Conservation (phyloP, 2,888 invertebrate species). For the Bimastos eiseni region DNA sequence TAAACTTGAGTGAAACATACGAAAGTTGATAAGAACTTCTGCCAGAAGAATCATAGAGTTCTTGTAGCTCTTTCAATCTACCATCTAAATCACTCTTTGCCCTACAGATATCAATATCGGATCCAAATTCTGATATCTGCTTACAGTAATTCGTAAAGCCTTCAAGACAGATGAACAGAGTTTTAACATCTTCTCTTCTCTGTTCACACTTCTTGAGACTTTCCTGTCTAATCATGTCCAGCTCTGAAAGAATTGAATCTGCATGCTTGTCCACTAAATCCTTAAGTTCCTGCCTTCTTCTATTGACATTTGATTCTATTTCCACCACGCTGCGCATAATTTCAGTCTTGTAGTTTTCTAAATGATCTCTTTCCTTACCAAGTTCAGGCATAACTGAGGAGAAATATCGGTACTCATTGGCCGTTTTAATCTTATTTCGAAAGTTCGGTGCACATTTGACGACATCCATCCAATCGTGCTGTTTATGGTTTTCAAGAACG, state of each 20-base stretch:
- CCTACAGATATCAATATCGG: background rate
- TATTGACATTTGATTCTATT: background rate
- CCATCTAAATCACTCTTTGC: slow-evolving; percentile 3
- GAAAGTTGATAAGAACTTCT: background rate
- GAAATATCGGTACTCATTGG: background rate
- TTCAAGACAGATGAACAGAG: background rate
- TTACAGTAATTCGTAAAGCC: background rate
- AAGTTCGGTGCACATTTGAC: background rate
- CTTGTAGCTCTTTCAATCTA: background rate
- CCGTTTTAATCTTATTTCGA: background rate
- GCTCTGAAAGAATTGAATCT: background rate
- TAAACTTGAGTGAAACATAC: background rate
- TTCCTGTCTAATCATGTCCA: background rate
- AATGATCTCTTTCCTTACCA: background rate
- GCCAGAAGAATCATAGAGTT: background rate
- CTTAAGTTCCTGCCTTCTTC: background rate
- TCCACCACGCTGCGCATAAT: background rate
- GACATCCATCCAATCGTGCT: background rate
- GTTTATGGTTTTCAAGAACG: background rate
- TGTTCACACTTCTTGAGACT: background rate
- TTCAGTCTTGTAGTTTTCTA: background rate
- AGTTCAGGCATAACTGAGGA: background rate
- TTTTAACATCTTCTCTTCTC: background rate
- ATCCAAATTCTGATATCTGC: background rate
- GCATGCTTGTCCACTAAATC: background rate